These are phyloP conservation scores for Anorthoa munda DNA, from an alignment of 2,888 invertebrate genomes.

Conservation along the genomic window DNA sequence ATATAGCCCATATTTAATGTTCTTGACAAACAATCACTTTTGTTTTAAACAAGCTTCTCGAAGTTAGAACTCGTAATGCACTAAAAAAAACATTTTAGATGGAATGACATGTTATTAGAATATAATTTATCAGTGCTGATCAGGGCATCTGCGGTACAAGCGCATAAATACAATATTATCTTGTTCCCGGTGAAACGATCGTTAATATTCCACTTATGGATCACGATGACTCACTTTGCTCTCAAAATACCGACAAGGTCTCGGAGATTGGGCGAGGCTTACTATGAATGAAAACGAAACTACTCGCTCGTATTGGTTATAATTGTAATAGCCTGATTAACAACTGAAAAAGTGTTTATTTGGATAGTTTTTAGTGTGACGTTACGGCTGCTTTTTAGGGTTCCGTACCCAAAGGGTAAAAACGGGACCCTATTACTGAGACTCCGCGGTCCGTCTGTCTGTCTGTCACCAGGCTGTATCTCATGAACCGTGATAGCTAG, in stretches of 20 bases:
- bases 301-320: conserved; percentile 25
- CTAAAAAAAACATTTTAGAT: not conserved
- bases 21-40: not conserved
- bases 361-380: conserved; percentile 6
- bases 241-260: conserved; percentile 53
- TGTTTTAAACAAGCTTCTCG: not conserved
- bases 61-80: not conserved
- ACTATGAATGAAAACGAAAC: conserved; percentile 46
- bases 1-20: not conserved
- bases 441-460: too few relatives aligned
- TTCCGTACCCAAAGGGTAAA: too few relatives aligned
- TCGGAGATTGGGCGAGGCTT: conserved; percentile 30
- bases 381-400: not conserved
- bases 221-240: conserved; percentile 44
- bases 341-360: not conserved
- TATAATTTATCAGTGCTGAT: conserved; percentile 1
- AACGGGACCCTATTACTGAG: too few relatives aligned
- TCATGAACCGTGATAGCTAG: too few relatives aligned
- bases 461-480: too few relatives aligned
- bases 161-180: conserved; percentile 36
- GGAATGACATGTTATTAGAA: not conserved
- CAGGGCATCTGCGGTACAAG: conserved; percentile 15
- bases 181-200: conserved; percentile 35
- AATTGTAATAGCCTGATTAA: conserved; percentile 13
- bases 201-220: conserved; percentile 51